Evolutionary conservation across 2,797 vertebrate genomes (phyloP).

Genomic region (Schizopygopsis malacanthus): DNA sequence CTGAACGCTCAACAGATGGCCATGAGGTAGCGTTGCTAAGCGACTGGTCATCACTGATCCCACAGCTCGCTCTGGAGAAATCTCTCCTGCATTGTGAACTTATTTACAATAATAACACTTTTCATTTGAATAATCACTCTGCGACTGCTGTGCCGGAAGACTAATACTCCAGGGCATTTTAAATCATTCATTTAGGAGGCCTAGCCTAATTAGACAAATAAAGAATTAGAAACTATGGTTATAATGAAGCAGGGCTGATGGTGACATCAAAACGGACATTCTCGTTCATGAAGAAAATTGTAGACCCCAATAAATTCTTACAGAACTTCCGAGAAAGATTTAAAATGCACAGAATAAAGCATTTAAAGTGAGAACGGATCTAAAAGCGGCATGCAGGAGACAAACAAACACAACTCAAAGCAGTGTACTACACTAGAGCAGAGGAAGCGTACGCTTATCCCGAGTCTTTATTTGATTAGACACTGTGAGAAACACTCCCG

Average conservation of each 20-base stretch:
- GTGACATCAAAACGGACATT: not conserved
- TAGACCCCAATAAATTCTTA: not conserved
- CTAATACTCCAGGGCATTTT: slow-evolving; percentile 16
- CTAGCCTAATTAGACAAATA: slow-evolving; percentile 24
- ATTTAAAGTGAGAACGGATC: slow-evolving; percentile 21
- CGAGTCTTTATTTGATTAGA: slow-evolving; percentile 66
- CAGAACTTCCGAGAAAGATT: not conserved
- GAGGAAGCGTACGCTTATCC: not conserved
- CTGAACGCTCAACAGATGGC: slow-evolving; percentile 83
- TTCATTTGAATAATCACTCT: slow-evolving; percentile 53
- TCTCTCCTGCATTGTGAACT: slow-evolving; percentile 51
- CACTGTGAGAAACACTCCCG: slow-evolving; percentile 64
- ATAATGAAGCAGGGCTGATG: not conserved
- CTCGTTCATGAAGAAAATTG: not conserved
- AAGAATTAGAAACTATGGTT: not conserved
- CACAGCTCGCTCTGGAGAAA: slow-evolving; percentile 41
- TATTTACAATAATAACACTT: slow-evolving; percentile 55
- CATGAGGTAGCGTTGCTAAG: slow-evolving; percentile 81
- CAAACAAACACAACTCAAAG: slow-evolving; percentile 40
- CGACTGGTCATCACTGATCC: slow-evolving; percentile 82
- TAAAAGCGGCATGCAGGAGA: not conserved
- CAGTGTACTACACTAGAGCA: slow-evolving; percentile 22
- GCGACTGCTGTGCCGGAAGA: slow-evolving; percentile 6
- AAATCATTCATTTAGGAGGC: slow-evolving; percentile 17
- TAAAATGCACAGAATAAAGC: not conserved